These are phyloP conservation scores for Cercocebus atys DNA, from an alignment of 2,113 vertebrate genomes.

Conservation along the genomic window DNA sequence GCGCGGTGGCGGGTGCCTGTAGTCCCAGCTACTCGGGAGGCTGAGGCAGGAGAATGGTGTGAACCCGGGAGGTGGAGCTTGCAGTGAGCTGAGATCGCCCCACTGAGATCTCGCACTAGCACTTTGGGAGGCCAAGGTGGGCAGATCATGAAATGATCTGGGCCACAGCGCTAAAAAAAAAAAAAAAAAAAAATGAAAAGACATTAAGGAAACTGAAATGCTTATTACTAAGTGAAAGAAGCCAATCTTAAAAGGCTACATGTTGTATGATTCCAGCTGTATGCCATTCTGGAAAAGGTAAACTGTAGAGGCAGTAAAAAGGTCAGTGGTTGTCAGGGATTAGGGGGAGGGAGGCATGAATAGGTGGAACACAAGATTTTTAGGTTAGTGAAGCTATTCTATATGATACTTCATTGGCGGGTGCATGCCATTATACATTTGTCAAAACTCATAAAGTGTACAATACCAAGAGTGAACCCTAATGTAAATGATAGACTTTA, in stretches of 20 bases:
- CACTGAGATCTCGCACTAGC: too few relatives aligned
- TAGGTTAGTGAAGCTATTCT: neutral
- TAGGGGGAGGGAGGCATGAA: neutral
- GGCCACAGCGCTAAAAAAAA: too few relatives aligned
- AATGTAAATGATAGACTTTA: neutral
- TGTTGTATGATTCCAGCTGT: neutral
- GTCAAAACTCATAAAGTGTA: neutral
- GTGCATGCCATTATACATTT: neutral
- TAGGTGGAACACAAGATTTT: neutral
- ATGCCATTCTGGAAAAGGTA: neutral
- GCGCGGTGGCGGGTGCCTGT: too few relatives aligned
- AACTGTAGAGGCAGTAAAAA: neutral
- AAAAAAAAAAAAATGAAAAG: neutral
- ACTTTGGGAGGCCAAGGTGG: too few relatives aligned
- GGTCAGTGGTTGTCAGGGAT: neutral
- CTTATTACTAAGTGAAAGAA: neutral
- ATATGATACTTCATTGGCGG: neutral
- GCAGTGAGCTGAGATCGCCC: too few relatives aligned
- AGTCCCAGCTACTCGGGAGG: too few relatives aligned
- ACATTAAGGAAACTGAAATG: neutral
- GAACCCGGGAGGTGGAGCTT: too few relatives aligned
- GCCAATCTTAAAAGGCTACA: neutral
- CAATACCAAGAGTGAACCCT: neutral
- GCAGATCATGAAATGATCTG: too few relatives aligned
- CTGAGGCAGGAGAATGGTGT: too few relatives aligned